phyloP scores from a whole-genome alignment of 1,140 invertebrate species.

The Arctopsyche grandis region DNA sequence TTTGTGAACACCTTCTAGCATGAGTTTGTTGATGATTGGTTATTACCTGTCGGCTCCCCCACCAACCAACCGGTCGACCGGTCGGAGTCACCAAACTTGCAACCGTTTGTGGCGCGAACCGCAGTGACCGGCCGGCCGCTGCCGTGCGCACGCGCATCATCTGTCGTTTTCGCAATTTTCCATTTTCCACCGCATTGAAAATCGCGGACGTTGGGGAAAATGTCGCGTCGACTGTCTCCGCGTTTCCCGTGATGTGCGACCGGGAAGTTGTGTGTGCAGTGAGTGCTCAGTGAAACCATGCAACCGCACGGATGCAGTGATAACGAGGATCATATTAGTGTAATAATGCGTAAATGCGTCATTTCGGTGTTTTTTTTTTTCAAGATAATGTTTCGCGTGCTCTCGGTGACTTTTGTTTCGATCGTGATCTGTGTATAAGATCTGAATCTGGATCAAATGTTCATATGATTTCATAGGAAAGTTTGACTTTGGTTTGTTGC shows the following conservation, averaged over 20 bases:
- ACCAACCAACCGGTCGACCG: background rate
- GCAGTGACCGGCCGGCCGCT: constrained; percentile 28
- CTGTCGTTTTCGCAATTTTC: background rate
- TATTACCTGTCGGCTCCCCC: constrained; percentile 35
- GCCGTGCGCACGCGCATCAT: background rate
- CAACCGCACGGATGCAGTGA: background rate
- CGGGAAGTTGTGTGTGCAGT: background rate
- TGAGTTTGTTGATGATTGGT: constrained; percentile 35
- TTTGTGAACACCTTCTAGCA: constrained; percentile 27
- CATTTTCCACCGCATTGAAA: background rate
- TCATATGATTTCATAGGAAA: too few species aligned
- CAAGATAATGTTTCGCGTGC: too few species aligned
- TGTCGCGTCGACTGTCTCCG: background rate
- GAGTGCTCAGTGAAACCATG: background rate
- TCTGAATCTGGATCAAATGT: too few species aligned
- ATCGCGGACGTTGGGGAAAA: background rate
- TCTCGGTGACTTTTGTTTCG: too few species aligned
- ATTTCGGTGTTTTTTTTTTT: too few species aligned
- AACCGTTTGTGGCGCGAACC: constrained; percentile 29
- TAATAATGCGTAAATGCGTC: background rate
- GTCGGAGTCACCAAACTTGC: constrained; percentile 2
- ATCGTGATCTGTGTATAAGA: too few species aligned
- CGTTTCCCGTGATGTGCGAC: background rate
- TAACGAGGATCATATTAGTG: background rate
- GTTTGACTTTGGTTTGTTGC: too few species aligned